Conservation (phyloP, 2,797 vertebrate species). For the Ctenosaura bakeri region DNA sequence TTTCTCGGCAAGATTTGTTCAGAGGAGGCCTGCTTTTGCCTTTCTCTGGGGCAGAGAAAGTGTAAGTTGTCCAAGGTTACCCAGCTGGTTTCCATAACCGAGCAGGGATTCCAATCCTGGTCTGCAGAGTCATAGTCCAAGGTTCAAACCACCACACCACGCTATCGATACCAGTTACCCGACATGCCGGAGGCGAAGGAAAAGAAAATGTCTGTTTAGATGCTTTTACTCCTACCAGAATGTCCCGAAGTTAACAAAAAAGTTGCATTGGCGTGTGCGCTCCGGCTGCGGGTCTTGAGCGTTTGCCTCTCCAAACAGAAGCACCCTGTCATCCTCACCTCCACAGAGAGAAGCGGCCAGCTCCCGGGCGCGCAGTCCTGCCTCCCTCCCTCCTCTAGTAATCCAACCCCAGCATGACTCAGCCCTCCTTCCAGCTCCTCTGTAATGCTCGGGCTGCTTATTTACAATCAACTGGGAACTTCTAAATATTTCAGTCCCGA, state of each 20-base stretch:
- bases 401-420: constrained; percentile 78
- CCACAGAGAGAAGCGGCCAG: background rate
- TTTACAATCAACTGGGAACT: constrained; percentile 73
- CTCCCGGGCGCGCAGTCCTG: background rate
- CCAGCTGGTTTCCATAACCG: too few relatives aligned
- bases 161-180: too few relatives aligned
- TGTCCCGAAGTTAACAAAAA: constrained; percentile 19
- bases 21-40: too few relatives aligned
- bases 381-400: background rate
- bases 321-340: background rate
- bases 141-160: too few relatives aligned
- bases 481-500: constrained; percentile 37
- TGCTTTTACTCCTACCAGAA: background rate
- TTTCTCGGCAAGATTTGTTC: too few relatives aligned
- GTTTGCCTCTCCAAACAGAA: too few relatives aligned
- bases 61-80: too few relatives aligned
- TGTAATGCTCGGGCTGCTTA: constrained; percentile 53
- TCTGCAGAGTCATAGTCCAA: too few relatives aligned
- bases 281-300: background rate
- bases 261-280: background rate
- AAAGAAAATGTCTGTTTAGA: constrained; percentile 40
- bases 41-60: too few relatives aligned
- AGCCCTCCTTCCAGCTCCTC: constrained; percentile 68
- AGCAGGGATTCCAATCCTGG: too few relatives aligned
- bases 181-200: background rate